phyloP scores from a whole-genome alignment of 2,888 invertebrate species.

The Trichopoda pennipes region DNA sequence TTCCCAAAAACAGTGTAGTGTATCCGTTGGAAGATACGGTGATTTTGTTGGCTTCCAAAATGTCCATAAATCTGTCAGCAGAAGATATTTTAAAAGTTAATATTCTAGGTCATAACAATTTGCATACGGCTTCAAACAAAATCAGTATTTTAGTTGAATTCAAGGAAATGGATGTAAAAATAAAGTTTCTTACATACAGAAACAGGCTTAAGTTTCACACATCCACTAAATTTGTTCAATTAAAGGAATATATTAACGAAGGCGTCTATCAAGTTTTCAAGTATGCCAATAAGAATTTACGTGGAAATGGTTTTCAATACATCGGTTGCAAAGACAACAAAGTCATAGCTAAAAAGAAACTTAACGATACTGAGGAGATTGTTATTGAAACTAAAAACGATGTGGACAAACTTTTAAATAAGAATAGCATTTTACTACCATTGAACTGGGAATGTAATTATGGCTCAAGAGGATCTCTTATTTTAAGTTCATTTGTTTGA shows the following conservation, averaged over 20 bases:
- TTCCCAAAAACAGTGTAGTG: background rate
- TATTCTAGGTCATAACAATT: background rate
- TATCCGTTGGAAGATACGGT: background rate
- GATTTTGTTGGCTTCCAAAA: conserved; percentile 16
- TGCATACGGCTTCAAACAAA: background rate
- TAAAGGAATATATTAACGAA: conserved; percentile 36
- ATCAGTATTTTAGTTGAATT: conserved; percentile 10
- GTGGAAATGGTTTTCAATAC: conserved; percentile 19
- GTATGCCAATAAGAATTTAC: conserved; percentile 39
- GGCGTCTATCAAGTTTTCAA: conserved; percentile 5
- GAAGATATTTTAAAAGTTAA: conserved; percentile 10
- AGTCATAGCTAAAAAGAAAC: conserved; percentile 32
- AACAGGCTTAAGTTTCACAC: background rate
- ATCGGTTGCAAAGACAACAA: conserved; percentile 6
- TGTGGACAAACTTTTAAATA: conserved; percentile 21
- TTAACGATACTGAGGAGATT: background rate
- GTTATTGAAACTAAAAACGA: conserved; percentile 18
- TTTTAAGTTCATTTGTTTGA: too few species aligned
- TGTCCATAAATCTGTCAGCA: background rate
- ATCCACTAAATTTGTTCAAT: background rate
- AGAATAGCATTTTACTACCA: too few species aligned
- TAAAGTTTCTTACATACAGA: conserved; percentile 12
- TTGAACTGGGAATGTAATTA: too few species aligned
- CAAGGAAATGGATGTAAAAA: conserved; percentile 14
- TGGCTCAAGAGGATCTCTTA: too few species aligned